Conservation (phyloP, 2,888 invertebrate species). For the Sesia bembeciformis region DNA sequence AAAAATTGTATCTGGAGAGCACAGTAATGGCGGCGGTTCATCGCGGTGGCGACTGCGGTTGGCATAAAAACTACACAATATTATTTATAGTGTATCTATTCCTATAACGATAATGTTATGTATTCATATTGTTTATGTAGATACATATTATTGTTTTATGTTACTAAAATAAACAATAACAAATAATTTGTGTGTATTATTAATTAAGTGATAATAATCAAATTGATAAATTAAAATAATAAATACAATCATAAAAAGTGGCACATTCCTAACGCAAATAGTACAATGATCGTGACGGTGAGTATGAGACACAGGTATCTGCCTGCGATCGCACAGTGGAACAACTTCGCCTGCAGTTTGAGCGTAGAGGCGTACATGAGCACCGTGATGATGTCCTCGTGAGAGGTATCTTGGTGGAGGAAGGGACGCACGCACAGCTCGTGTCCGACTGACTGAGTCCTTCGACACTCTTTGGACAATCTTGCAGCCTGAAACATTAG, state of each 20-base stretch:
- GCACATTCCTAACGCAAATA: conserved; percentile 83
- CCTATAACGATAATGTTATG: no score
- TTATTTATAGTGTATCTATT: no score
- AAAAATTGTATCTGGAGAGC: no score
- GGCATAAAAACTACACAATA: no score
- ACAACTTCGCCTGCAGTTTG: conserved; percentile 82
- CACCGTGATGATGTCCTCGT: conserved; percentile 83
- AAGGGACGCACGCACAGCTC: conserved; percentile 85
- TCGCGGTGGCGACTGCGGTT: no score
- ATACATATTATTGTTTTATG: no score
- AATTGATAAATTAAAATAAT: no score
- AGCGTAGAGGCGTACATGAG: conserved; percentile 84
- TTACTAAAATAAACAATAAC: no score
- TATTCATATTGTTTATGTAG: no score
- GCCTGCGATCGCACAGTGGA: conserved; percentile 81
- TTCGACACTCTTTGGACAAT: conserved; percentile 80
- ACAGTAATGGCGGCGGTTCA: no score
- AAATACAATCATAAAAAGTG: conserved; percentile 66
- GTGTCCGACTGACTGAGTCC: conserved; percentile 84
- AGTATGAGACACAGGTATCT: conserved; percentile 78
- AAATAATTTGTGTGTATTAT: no score
- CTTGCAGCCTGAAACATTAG: conserved; percentile 77
- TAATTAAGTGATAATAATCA: no score
- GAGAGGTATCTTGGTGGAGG: conserved; percentile 84
- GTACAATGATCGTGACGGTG: conserved; percentile 71